These are phyloP conservation scores for Hetaerina americana DNA, from an alignment of 1,140 invertebrate species.

Conservation along the genomic window DNA sequence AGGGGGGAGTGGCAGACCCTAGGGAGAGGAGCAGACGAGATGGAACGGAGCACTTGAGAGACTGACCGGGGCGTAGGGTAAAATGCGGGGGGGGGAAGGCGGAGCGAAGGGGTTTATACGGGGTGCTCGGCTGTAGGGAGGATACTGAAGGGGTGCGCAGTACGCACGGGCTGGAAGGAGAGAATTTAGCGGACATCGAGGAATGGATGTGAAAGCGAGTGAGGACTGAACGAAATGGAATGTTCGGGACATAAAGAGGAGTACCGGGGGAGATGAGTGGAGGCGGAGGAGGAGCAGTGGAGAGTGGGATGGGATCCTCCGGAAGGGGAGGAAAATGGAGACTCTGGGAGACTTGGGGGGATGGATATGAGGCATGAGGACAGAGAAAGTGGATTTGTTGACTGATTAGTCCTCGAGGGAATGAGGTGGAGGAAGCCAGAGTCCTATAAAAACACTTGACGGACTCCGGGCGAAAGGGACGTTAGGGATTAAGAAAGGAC, in stretches of 20 bases:
- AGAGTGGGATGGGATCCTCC: no score
- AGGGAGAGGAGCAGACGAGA: not conserved
- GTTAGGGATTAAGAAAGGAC: not conserved
- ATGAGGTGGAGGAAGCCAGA: not conserved
- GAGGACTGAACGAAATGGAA: not conserved
- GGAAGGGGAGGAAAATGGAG: no score
- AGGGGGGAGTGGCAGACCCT: not conserved
- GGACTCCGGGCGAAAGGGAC: not conserved
- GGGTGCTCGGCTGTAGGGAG: no score
- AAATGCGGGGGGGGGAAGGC: no score
- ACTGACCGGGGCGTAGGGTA: no score
- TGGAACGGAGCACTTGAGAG: no score
- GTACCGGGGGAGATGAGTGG: no score
- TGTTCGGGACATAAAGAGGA: no score
- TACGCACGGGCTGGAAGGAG: not conserved
- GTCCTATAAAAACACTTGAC: not conserved
- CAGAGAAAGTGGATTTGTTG: not conserved
- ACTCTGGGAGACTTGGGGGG: no score
- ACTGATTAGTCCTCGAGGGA: not conserved
- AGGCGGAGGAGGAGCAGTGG: not conserved
- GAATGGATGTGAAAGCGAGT: not conserved
- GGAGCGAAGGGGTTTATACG: no score
- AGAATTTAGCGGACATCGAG: not conserved
- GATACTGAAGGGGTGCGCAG: no score
- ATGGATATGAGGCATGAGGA: not conserved